A percentile compares a stretch with the other conserved stretches of the same genome.
These are phyloP conservation scores for Mesocricetus auratus DNA, from an alignment of 2,113 vertebrate genomes.

Conservation along the genomic window DNA sequence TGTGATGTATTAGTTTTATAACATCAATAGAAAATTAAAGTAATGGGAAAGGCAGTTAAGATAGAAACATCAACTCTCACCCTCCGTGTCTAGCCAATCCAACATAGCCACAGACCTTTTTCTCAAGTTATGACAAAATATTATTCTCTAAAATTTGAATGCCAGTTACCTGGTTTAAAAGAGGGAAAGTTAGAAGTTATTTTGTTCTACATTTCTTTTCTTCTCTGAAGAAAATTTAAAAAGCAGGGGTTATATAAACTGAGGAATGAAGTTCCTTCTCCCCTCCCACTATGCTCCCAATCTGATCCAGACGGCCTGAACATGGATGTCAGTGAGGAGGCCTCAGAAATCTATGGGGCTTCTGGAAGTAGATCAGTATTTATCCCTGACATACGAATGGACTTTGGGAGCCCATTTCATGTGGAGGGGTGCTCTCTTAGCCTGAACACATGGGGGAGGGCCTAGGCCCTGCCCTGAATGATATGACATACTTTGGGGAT, in stretches of 20 bases:
- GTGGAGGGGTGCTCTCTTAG: too few relatives aligned
- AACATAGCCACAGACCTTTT: neutral
- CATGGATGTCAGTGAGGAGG: too few relatives aligned
- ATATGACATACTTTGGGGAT: too few relatives aligned
- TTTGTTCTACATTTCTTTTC: neutral
- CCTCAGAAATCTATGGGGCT: too few relatives aligned
- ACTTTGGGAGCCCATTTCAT: too few relatives aligned
- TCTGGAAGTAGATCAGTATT: too few relatives aligned
- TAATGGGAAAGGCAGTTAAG: neutral
- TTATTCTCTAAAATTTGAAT: neutral
- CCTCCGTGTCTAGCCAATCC: neutral
- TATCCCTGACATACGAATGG: too few relatives aligned
- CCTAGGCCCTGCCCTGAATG: too few relatives aligned
- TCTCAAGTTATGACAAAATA: neutral
- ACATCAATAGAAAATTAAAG: neutral
- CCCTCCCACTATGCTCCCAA: too few relatives aligned
- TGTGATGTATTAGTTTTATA: neutral
- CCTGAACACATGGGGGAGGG: too few relatives aligned
- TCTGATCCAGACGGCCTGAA: too few relatives aligned
- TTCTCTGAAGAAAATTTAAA: constrained; percentile 19
- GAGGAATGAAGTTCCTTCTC: too few relatives aligned
- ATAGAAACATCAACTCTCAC: neutral
- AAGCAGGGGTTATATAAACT: neutral
- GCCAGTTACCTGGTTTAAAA: constrained; percentile 12
- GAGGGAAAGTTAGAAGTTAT: neutral